A percentile compares a stretch with the other conserved stretches of the same genome.
These are phyloP conservation scores for Drosophila orosa DNA, from an alignment of 1,140 invertebrate genomes.

Conservation along the genomic window DNA sequence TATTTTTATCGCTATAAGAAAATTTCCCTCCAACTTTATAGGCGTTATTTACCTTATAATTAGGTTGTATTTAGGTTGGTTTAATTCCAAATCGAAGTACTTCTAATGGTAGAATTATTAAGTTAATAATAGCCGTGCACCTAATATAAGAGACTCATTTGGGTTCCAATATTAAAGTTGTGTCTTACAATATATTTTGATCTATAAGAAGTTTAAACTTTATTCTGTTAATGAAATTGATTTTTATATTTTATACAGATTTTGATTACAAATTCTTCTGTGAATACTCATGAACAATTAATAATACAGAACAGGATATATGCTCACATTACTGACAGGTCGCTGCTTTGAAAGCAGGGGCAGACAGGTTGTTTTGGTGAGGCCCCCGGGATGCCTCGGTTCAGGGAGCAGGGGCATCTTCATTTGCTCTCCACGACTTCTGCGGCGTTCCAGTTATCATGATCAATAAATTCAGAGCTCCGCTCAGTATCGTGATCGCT, in stretches of 20 bases:
- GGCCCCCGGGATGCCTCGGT: conserved; percentile 1
- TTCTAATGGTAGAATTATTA: too few relatives aligned
- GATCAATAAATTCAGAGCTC: conserved; percentile 74
- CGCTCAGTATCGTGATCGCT: conserved; percentile 58
- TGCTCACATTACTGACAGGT: conserved; percentile 8
- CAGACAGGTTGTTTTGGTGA: conserved; percentile 40
- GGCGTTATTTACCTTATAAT: too few relatives aligned
- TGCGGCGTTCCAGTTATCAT: conserved; percentile 75
- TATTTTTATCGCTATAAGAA: not conserved
- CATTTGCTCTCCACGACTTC: conserved; percentile 59
- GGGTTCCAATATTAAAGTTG: not conserved
- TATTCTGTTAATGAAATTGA: not conserved
- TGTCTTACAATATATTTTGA: not conserved
- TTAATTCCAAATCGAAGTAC: too few relatives aligned
- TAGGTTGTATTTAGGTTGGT: too few relatives aligned
- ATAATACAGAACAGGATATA: not conserved
- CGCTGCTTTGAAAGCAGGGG: conserved; percentile 9
- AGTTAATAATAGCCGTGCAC: accelerated
- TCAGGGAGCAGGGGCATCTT: conserved; percentile 49
- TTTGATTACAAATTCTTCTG: not conserved
- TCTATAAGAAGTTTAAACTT: too few relatives aligned
- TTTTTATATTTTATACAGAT: too few relatives aligned
- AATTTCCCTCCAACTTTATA: too few relatives aligned
- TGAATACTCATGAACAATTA: not conserved
- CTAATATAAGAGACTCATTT: not conserved